These are phyloP conservation scores for Schizopygopsis malacanthus DNA, from an alignment of 2,797 vertebrate species.

Conservation along the genomic window DNA sequence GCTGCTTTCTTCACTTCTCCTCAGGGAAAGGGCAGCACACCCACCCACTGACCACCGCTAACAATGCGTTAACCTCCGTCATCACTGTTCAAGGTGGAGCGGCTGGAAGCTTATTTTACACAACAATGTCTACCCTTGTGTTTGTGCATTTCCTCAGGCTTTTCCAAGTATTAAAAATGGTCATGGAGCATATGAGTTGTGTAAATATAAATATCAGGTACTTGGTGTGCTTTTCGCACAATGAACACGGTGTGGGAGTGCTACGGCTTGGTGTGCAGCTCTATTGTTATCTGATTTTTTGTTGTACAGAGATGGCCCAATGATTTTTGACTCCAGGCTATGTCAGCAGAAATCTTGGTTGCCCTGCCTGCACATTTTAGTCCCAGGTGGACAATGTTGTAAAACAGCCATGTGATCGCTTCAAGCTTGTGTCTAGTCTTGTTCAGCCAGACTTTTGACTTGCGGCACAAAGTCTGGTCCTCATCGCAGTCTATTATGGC, in stretches of 20 bases:
- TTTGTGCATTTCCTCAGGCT: constrained; percentile 33
- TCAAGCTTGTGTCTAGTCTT: background rate
- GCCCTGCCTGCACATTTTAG: background rate
- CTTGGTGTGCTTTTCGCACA: constrained; percentile 1
- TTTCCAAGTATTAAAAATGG: constrained; percentile 3
- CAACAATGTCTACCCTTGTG: constrained; percentile 26
- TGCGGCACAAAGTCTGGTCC: background rate
- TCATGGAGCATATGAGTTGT: background rate
- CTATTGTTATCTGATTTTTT: constrained; percentile 27
- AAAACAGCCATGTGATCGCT: constrained; percentile 10
- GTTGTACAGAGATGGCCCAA: constrained; percentile 6
- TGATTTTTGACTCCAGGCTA: constrained; percentile 15
- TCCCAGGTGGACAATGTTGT: constrained; percentile 27
- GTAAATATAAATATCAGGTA: constrained; percentile 7
- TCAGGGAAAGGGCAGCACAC: constrained; percentile 67
- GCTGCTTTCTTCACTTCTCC: constrained; percentile 30
- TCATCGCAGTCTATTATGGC: background rate
- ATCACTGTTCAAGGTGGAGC: constrained; percentile 21
- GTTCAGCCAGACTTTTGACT: constrained; percentile 13
- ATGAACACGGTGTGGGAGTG: background rate
- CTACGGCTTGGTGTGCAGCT: background rate
- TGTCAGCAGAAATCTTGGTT: background rate
- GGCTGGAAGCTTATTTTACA: constrained; percentile 22
- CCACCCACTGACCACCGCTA: constrained; percentile 15
- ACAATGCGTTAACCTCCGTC: constrained; percentile 36